Evolutionary conservation across 2,888 invertebrate species (phyloP).

Genomic region (Pecten maximus): DNA sequence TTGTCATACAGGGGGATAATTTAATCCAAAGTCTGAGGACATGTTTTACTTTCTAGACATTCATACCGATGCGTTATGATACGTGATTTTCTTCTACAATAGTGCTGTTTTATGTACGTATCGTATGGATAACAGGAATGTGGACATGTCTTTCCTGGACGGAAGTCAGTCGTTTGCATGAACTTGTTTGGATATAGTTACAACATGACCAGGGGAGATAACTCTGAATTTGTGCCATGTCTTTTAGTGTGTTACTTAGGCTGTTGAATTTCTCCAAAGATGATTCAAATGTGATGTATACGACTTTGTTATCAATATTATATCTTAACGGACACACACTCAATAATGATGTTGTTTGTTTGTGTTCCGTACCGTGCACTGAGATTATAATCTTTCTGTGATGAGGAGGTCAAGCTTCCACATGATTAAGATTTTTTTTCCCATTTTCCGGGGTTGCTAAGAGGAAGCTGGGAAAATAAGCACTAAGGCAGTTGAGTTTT

Average conservation of each 20-base stretch:
- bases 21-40: not conserved
- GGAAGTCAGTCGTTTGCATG: not conserved
- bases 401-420: slow-evolving; percentile 22
- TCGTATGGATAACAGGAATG: not conserved
- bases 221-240: not conserved
- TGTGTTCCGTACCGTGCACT: not conserved
- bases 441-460: not conserved
- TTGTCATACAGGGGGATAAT: not conserved
- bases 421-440: slow-evolving; percentile 20
- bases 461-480: not conserved
- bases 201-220: not conserved
- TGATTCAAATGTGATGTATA: not conserved
- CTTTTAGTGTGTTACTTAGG: not conserved
- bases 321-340: not conserved
- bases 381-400: slow-evolving; percentile 17
- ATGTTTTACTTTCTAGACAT: not conserved
- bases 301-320: not conserved
- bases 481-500: not conserved
- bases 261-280: not conserved
- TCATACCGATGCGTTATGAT: not conserved
- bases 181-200: not conserved
- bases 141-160: not conserved
- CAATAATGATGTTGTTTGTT: not conserved
- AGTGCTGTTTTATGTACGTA: not conserved
- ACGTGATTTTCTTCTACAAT: not conserved